Conservation (phyloP, 2,113 vertebrate species). For the Monopterus albus region DNA sequence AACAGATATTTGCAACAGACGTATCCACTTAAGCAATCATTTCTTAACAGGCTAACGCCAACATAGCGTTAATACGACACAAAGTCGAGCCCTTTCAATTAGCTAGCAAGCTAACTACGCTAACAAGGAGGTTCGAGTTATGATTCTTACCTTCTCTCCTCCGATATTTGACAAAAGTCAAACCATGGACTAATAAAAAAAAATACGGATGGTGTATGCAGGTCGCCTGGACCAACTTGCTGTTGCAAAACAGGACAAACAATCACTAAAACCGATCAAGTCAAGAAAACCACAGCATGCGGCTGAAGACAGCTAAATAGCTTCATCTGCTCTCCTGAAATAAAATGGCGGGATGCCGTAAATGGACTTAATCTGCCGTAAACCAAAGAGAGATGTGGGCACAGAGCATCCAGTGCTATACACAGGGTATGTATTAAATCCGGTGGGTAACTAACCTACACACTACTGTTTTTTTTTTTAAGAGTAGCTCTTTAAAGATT, state of each 20-base stretch:
- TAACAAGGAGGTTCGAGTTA: slow-evolving; percentile 12
- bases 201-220: neutral
- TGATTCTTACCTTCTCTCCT: slow-evolving; percentile 59
- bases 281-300: no score
- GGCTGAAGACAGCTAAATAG: no score
- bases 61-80: neutral
- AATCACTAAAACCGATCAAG: fast-evolving
- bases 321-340: neutral
- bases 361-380: neutral
- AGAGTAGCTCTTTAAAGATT: no score
- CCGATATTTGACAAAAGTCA: slow-evolving; percentile 25
- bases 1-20: no score
- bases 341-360: slow-evolving; percentile 63
- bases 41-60: no score
- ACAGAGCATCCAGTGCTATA: no score
- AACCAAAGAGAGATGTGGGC: neutral
- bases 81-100: neutral
- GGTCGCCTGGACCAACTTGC: neutral
- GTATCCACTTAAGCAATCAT: no score
- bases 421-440: no score
- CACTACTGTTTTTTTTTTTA: no score
- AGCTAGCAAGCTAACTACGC: slow-evolving; percentile 26
- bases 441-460: no score
- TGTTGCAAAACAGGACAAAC: neutral
- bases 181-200: slow-evolving; percentile 44